phyloP scores from a whole-genome alignment of 2,797 vertebrate genomes.

The Gymnodraco acuticeps region DNA sequence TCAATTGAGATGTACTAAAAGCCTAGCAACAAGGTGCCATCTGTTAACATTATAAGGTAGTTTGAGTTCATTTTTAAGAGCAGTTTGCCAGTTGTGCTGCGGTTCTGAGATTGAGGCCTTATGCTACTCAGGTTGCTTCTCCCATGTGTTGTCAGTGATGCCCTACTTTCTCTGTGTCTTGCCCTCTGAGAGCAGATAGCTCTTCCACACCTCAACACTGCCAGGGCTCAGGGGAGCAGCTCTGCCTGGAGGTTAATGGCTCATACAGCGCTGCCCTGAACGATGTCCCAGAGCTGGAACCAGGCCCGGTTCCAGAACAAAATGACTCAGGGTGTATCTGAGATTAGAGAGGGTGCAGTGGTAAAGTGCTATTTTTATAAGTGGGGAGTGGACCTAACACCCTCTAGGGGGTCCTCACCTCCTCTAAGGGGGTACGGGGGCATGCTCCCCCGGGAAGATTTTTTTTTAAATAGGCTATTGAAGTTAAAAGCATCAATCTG shows the following conservation, averaged over 20 bases:
- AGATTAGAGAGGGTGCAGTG: no score
- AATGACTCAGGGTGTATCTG: no score
- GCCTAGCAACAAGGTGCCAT: constrained; percentile 41
- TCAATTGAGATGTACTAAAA: constrained; percentile 51
- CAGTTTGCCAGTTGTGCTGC: constrained; percentile 15
- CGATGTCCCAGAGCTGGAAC: constrained; percentile 19
- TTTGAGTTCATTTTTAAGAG: constrained; percentile 44
- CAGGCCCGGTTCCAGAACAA: no score
- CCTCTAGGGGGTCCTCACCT: no score
- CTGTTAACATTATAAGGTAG: constrained; percentile 42
- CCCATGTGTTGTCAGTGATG: constrained; percentile 45
- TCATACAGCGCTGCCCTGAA: constrained; percentile 32
- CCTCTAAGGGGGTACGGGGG: no score
- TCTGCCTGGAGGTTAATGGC: constrained; percentile 36
- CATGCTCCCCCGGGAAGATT: no score
- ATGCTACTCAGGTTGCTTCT: constrained; percentile 27
- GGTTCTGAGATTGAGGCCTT: constrained; percentile 38
- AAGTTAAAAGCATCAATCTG: no score
- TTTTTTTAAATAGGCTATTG: no score
- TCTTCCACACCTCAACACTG: constrained; percentile 41
- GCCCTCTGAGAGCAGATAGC: constrained; percentile 54
- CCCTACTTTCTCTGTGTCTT: constrained; percentile 56
- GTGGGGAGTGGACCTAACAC: no score
- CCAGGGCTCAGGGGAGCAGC: constrained; percentile 44
- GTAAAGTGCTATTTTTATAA: no score